phyloP scores from a whole-genome alignment of 2,113 vertebrate genomes.

The Clinocottus analis region DNA sequence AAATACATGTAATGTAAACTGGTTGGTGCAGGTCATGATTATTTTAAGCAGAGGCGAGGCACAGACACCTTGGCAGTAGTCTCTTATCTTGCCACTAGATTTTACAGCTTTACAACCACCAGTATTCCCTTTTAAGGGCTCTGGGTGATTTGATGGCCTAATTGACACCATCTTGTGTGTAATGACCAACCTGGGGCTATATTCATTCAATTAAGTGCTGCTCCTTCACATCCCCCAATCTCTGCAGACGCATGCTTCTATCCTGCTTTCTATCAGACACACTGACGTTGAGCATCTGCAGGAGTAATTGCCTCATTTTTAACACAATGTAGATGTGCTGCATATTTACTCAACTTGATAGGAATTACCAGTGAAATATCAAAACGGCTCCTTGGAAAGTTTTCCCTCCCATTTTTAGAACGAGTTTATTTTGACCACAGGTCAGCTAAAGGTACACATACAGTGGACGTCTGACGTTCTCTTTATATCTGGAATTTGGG shows the following conservation, averaged over 20 bases:
- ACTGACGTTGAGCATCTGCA: constrained; percentile 40
- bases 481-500: neutral
- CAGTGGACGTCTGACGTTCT: neutral
- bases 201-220: constrained; percentile 77
- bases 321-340: constrained; percentile 20
- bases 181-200: constrained; percentile 79
- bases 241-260: constrained; percentile 63
- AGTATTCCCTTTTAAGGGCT: constrained; percentile 54
- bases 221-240: constrained; percentile 51
- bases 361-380: too few relatives aligned
- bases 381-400: neutral
- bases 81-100: constrained; percentile 55
- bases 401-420: neutral
- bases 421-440: neutral
- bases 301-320: constrained; percentile 37
- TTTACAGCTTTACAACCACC: constrained; percentile 62
- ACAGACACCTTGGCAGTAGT: constrained; percentile 44
- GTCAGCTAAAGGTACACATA: neutral
- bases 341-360: neutral
- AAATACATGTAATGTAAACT: neutral
- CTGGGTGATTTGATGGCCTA: constrained; percentile 76
- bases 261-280: constrained; percentile 48
- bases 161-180: constrained; percentile 80
- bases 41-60: constrained; percentile 39
- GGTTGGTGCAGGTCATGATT: constrained; percentile 13